A percentile compares a stretch with the other conserved stretches of the same genome.
phyloP scores from a whole-genome alignment of 2,888 invertebrate genomes.

The Nomada ferruginata region DNA sequence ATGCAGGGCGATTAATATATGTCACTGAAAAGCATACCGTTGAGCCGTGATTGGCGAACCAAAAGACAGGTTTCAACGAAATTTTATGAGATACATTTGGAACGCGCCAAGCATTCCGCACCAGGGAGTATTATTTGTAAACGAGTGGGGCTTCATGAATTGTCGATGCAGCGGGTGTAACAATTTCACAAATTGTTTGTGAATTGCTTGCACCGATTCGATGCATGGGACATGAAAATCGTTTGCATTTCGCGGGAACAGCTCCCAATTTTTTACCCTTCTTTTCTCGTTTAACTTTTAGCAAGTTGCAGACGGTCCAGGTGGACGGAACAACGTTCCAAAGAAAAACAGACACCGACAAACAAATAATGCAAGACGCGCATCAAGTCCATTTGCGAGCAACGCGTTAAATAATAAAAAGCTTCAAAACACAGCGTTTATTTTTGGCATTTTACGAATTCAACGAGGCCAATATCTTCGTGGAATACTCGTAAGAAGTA shows the following conservation, averaged over 20 bases:
- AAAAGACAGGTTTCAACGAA: slow-evolving; percentile 4
- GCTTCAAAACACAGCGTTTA: background rate
- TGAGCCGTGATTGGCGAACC: background rate
- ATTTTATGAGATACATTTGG: slow-evolving; percentile 24
- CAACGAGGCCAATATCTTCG: slow-evolving; percentile 1
- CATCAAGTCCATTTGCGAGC: too few species aligned
- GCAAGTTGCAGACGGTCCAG: background rate
- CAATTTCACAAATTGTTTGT: slow-evolving; percentile 1
- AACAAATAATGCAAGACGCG: slow-evolving; percentile 4
- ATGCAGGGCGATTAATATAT: too few species aligned
- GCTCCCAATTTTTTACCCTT: background rate
- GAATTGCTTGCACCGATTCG: background rate
- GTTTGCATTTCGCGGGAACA: background rate
- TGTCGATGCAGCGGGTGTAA: slow-evolving; percentile 11
- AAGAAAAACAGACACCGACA: background rate
- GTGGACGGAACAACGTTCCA: too few species aligned
- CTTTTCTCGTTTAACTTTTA: background rate
- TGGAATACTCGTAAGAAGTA: slow-evolving; percentile 6
- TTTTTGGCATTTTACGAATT: background rate
- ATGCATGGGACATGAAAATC: slow-evolving; percentile 5
- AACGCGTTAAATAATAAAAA: slow-evolving; percentile 15
- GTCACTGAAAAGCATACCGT: too few species aligned
- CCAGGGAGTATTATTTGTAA: slow-evolving; percentile 16
- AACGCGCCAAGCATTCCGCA: slow-evolving; percentile 6
- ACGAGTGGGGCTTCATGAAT: slow-evolving; percentile 23